Percentiles rank a stretch among this genome's conserved stretches.
Evolutionary conservation across 2,113 vertebrate genomes (phyloP).

Genomic region (Bubo scandiacus): DNA sequence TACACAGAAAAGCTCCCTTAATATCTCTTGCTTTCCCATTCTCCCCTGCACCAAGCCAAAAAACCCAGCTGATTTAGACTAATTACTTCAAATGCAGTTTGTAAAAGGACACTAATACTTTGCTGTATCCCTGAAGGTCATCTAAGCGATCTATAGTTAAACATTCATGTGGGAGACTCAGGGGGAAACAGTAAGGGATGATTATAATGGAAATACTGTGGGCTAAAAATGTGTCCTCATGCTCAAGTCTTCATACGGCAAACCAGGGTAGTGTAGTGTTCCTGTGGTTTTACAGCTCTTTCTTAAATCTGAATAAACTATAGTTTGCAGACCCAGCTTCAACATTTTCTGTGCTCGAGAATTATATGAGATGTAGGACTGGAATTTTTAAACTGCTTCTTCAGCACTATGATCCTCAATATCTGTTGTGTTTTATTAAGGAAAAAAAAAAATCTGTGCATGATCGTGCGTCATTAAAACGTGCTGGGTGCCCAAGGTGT

Average conservation of each 20-base stretch:
- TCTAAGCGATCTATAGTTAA: neutral
- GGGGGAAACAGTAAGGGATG: neutral
- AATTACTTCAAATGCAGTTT: conserved; percentile 59
- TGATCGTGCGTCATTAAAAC: conserved; percentile 52
- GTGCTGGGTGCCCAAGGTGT: conserved; percentile 75
- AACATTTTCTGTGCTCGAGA: neutral
- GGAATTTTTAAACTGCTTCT: neutral
- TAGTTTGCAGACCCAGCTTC: neutral
- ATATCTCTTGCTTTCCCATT: neutral
- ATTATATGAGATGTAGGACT: neutral
- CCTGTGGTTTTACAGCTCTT: neutral
- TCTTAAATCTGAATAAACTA: neutral
- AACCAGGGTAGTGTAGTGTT: neutral
- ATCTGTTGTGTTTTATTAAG: neutral
- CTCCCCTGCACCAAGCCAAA: neutral
- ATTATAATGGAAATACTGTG: neutral
- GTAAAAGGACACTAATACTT: conserved; percentile 23
- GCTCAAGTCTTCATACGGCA: neutral
- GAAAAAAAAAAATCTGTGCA: neutral
- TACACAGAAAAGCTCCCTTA: neutral
- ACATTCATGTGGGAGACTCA: conserved; percentile 13
- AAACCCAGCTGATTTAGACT: neutral
- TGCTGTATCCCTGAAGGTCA: conserved; percentile 69
- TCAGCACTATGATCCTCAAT: neutral
- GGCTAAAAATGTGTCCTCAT: neutral